Conservation (phyloP, 2,888 invertebrate genomes). For the Nezara viridula region DNA sequence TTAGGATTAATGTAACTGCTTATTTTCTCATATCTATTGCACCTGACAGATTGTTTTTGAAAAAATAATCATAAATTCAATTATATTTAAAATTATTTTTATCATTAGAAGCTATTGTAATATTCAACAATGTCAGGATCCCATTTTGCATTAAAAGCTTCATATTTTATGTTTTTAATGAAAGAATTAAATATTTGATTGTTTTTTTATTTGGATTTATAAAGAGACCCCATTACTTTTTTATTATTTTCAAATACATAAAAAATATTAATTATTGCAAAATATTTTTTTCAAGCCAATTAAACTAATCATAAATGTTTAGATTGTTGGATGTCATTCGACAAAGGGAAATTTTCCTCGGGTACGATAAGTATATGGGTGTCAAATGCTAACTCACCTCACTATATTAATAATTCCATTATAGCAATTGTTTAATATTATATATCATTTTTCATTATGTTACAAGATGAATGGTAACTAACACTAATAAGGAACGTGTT, state of each 20-base stretch:
- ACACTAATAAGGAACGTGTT: background rate
- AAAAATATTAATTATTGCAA: background rate
- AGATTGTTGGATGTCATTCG: slow-evolving; percentile 31
- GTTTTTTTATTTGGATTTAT: too few relatives aligned
- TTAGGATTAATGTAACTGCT: background rate
- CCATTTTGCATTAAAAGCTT: too few relatives aligned
- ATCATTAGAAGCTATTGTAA: too few relatives aligned
- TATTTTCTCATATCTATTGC: background rate
- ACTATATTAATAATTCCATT: background rate
- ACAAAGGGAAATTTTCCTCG: background rate
- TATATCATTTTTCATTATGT: slow-evolving; percentile 1
- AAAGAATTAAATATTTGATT: too few relatives aligned
- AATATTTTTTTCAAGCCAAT: background rate
- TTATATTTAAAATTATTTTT: too few relatives aligned
- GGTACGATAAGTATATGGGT: slow-evolving; percentile 38
- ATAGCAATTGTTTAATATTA: background rate
- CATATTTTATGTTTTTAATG: too few relatives aligned
- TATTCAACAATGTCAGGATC: too few relatives aligned
- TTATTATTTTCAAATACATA: background rate
- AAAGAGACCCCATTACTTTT: slow-evolving; percentile 2
- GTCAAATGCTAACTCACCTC: slow-evolving; percentile 21
- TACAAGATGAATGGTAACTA: background rate
- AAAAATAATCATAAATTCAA: too few relatives aligned
- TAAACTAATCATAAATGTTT: slow-evolving; percentile 24
- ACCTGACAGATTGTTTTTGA: background rate